Conservation (phyloP, 2,113 vertebrate genomes). For the Mellivora capensis region DNA sequence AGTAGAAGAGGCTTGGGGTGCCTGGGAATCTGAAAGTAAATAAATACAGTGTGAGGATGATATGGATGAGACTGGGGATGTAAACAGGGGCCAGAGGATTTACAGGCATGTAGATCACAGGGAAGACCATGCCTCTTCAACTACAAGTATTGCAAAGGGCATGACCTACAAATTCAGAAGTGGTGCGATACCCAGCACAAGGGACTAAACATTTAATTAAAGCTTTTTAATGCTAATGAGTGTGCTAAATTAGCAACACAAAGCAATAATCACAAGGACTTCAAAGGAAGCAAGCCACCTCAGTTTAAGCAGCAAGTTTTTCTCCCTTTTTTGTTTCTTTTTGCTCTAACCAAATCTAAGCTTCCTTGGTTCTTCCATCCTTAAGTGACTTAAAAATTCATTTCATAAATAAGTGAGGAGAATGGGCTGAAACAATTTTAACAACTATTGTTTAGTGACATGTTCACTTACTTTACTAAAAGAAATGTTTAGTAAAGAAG, state of each 20-base stretch:
- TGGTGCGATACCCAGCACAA: not conserved
- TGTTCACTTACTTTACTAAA: conserved; percentile 55
- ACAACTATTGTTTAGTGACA: conserved; percentile 52
- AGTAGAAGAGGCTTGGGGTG: not conserved
- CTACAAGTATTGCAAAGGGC: not conserved
- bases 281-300: conserved; percentile 47
- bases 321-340: not conserved
- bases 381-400: conserved; percentile 38
- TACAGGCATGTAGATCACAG: not conserved
- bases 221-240: conserved; percentile 52
- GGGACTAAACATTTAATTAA: conserved; percentile 45
- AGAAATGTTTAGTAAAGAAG: conserved; percentile 65
- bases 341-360: not conserved
- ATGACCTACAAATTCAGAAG: conserved; percentile 31
- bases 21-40: not conserved
- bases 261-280: conserved; percentile 45
- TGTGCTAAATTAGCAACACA: conserved; percentile 30
- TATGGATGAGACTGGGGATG: not conserved
- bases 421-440: conserved; percentile 39
- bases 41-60: not conserved
- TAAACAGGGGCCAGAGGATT: not conserved
- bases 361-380: not conserved
- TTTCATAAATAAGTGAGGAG: conserved; percentile 65
- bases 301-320: not conserved
- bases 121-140: not conserved